A percentile compares a stretch with the other conserved stretches of the same genome.
phyloP scores from a whole-genome alignment of 2,888 invertebrate genomes.

The Psylliodes chrysocephalus region DNA sequence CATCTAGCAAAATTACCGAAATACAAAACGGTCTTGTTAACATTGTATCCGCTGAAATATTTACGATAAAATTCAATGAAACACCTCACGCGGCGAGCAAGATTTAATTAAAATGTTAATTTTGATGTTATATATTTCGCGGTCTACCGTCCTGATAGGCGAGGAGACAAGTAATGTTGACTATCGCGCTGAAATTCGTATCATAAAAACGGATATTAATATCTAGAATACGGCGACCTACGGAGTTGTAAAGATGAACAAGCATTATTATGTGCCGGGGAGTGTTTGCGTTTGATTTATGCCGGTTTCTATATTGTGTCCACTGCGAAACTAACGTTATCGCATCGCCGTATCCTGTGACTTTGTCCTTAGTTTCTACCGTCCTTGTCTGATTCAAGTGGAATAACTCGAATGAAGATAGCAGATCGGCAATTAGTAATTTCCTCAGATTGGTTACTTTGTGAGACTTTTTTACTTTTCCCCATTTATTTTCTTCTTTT shows the following conservation, averaged over 20 bases:
- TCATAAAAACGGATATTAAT: conserved; percentile 51
- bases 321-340: too few species aligned
- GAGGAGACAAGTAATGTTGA: conserved; percentile 21
- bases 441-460: too few species aligned
- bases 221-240: conserved; percentile 46
- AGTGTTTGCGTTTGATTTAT: conserved; percentile 42
- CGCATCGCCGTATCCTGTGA: conserved; percentile 7
- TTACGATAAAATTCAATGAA: conserved; percentile 28
- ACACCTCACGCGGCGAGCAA: conserved; percentile 33
- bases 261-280: conserved; percentile 46
- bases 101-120: conserved; percentile 43
- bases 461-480: too few species aligned
- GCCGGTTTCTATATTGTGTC: conserved; percentile 37
- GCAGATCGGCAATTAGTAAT: too few species aligned
- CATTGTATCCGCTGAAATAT: conserved; percentile 12
- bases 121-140: conserved; percentile 37
- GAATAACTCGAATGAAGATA: too few species aligned
- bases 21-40: not conserved
- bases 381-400: not conserved
- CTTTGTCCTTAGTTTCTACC: conserved; percentile 15
- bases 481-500: too few species aligned
- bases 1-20: too few species aligned
- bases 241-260: conserved; percentile 37
- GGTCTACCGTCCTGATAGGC: conserved; percentile 22
- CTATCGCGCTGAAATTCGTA: conserved; percentile 34